phyloP scores from a whole-genome alignment of 2,888 invertebrate genomes.

The Amphipyra berbera region DNA sequence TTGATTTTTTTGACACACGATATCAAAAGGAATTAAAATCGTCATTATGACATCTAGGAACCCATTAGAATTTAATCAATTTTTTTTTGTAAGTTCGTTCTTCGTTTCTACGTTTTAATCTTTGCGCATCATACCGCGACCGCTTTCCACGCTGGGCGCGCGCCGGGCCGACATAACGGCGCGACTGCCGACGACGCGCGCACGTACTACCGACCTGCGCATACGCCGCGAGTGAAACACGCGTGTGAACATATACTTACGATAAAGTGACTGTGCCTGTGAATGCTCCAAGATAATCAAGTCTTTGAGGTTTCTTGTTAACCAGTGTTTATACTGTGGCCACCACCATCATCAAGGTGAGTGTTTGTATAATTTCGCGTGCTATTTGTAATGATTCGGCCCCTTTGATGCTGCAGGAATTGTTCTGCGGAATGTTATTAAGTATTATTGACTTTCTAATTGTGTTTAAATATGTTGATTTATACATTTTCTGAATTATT shows the following conservation, averaged over 20 bases:
- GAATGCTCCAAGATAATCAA: conserved; percentile 51
- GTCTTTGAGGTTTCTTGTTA: conserved; percentile 28
- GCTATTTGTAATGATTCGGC: conserved; percentile 60
- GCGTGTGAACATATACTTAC: conserved; percentile 62
- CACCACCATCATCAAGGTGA: conserved; percentile 47
- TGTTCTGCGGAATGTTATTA: conserved; percentile 58
- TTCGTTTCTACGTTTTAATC: conserved; percentile 57
- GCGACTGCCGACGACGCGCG: conserved; percentile 71
- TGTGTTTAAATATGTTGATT: conserved; percentile 64
- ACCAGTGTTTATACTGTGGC: conserved; percentile 25
- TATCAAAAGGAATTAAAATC: conserved; percentile 37
- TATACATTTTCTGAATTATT: conserved; percentile 62
- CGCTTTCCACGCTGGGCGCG: conserved; percentile 75
- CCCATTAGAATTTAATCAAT: conserved; percentile 26
- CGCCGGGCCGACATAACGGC: conserved; percentile 81
- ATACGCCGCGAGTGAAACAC: conserved; percentile 63
- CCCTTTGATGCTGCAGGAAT: conserved; percentile 58
- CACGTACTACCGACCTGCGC: conserved; percentile 42
- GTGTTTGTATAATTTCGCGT: conserved; percentile 46
- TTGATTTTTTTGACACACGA: too few relatives aligned
- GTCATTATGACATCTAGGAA: conserved; percentile 23
- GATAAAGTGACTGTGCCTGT: conserved; percentile 65
- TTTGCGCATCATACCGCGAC: conserved; percentile 70
- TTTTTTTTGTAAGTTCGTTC: conserved; percentile 34
- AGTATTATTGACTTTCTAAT: conserved; percentile 64